A percentile compares a stretch with the other conserved stretches of the same genome.
Evolutionary conservation across 2,888 invertebrate genomes (phyloP).

Genomic region (Watsonalla cultraria): DNA sequence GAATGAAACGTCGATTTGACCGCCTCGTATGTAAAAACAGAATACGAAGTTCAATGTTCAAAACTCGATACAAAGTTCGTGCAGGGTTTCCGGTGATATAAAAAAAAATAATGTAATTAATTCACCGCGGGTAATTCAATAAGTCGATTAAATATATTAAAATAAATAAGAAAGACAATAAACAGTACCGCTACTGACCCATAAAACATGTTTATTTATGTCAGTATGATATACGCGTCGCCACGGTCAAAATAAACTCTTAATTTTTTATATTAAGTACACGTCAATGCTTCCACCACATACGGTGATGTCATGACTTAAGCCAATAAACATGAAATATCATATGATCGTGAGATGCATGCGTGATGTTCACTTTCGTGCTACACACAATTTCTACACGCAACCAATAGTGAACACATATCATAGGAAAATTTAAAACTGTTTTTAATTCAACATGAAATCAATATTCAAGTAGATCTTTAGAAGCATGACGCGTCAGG

Average conservation of each 20-base stretch:
- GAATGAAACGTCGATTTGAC: too few species aligned
- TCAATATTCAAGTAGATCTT: slow-evolving; percentile 9
- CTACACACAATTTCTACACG: slow-evolving; percentile 57
- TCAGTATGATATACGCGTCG: slow-evolving; percentile 42
- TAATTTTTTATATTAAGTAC: slow-evolving; percentile 61
- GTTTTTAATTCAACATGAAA: slow-evolving; percentile 22
- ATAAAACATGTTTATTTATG: slow-evolving; percentile 42
- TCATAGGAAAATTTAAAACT: slow-evolving; percentile 38
- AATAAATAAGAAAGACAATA: slow-evolving; percentile 29
- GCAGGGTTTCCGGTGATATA: not conserved
- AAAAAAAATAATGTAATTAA: slow-evolving; percentile 11
- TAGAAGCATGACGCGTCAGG: slow-evolving; percentile 36
- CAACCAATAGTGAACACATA: slow-evolving; percentile 42
- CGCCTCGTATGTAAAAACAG: too few species aligned
- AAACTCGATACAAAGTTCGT: not conserved
- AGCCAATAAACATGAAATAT: slow-evolving; percentile 73
- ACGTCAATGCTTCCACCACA: slow-evolving; percentile 64
- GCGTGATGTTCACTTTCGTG: slow-evolving; percentile 53
- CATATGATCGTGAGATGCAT: slow-evolving; percentile 58
- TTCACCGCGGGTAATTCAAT: slow-evolving; percentile 31
- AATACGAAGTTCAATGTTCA: too few species aligned
- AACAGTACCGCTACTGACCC: slow-evolving; percentile 42
- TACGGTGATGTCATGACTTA: slow-evolving; percentile 72
- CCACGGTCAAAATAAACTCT: slow-evolving; percentile 59
- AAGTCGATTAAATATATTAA: slow-evolving; percentile 33